Percentiles rank a stretch among this genome's conserved stretches.
phyloP scores from a whole-genome alignment of 2,113 vertebrate genomes.

The Panthera leo region DNA sequence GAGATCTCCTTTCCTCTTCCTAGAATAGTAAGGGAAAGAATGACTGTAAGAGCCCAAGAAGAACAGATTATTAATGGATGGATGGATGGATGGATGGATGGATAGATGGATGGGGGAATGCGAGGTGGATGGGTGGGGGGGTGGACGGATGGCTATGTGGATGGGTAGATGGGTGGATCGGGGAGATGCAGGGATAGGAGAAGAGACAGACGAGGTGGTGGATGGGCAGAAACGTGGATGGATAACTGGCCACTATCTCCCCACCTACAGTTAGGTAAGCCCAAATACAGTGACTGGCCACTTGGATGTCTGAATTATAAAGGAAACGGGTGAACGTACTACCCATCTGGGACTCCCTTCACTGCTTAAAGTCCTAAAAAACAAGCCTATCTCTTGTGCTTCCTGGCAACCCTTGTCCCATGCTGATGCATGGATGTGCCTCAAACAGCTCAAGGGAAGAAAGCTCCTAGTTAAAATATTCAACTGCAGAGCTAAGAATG shows the following conservation, averaged over 20 bases:
- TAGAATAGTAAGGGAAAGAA: background rate
- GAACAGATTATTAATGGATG: background rate
- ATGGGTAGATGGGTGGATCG: background rate
- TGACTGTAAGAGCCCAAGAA: background rate
- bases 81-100: background rate
- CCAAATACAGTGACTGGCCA: background rate
- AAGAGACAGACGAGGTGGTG: background rate
- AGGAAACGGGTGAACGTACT: background rate
- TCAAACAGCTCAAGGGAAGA: conserved; percentile 65
- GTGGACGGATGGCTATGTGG: background rate
- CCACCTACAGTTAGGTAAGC: background rate
- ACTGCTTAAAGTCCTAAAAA: background rate
- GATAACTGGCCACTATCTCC: background rate
- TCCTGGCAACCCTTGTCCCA: conserved; percentile 24
- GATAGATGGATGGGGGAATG: background rate
- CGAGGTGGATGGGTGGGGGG: too few relatives aligned
- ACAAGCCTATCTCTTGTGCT: background rate
- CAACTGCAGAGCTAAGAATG: conserved; percentile 80
- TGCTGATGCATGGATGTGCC: conserved; percentile 25
- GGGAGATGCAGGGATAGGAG: background rate
- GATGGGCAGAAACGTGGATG: background rate
- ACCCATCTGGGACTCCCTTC: background rate
- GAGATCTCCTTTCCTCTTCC: background rate
- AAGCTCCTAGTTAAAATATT: conserved; percentile 83
- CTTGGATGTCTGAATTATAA: background rate